phyloP scores from a whole-genome alignment of 2,888 invertebrate genomes.

The Empis livida region DNA sequence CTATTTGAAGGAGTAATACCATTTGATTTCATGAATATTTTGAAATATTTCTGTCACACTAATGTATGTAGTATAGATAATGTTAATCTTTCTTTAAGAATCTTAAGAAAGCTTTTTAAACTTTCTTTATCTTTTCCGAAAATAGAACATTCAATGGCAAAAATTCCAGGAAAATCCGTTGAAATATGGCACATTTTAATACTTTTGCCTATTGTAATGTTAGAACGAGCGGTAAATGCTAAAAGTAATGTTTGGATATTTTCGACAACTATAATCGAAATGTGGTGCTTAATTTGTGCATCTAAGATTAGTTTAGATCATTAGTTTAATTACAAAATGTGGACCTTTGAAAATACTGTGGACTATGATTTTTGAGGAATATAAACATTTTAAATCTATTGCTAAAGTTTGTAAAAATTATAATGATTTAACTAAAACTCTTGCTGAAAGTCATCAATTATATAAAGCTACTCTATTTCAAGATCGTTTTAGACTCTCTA shows the following conservation, averaged over 20 bases:
- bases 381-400: slow-evolving; percentile 16
- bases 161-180: slow-evolving; percentile 1
- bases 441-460: not conserved
- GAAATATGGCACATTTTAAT: slow-evolving; percentile 1
- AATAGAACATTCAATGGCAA: not conserved
- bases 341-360: slow-evolving; percentile 10
- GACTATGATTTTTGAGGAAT: slow-evolving; percentile 17
- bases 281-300: slow-evolving; percentile 3
- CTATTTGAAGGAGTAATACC: slow-evolving; percentile 17
- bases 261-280: not conserved
- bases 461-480: not conserved
- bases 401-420: slow-evolving; percentile 13
- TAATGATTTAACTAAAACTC: slow-evolving; percentile 7
- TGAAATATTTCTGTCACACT: slow-evolving; percentile 4
- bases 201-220: not conserved
- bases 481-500: not conserved
- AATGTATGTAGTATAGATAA: not conserved
- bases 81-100: not conserved
- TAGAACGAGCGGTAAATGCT: not conserved
- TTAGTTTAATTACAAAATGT: slow-evolving; percentile 5
- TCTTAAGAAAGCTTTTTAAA: not conserved
- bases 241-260: not conserved
- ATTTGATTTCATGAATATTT: slow-evolving; percentile 15
- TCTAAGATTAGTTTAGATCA: too few species aligned
- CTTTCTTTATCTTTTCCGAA: not conserved